Percentiles rank a stretch among this genome's conserved stretches.
phyloP scores from a whole-genome alignment of 2,797 vertebrate genomes.

The Tachyglossus aculeatus region DNA sequence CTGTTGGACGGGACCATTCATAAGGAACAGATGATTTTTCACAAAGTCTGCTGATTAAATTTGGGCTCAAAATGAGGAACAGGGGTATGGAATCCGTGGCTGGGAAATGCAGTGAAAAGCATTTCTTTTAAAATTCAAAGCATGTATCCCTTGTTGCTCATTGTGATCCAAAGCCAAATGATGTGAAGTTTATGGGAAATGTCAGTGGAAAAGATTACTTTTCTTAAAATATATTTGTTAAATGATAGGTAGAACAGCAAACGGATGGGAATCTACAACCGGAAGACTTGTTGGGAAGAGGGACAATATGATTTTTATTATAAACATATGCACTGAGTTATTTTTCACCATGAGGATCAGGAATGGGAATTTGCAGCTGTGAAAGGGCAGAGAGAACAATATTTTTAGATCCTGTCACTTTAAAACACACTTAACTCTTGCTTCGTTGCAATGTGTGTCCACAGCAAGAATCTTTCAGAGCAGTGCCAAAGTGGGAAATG shows the following conservation, averaged over 20 bases:
- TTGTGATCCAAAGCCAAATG: conserved; percentile 53
- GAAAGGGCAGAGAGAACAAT: conserved; percentile 46
- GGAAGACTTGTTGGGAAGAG: conserved; percentile 63
- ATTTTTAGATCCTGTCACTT: conserved; percentile 64
- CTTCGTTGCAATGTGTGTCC: conserved; percentile 14
- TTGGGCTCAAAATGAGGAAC: conserved; percentile 24
- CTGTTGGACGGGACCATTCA: too few relatives aligned
- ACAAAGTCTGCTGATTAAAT: too few relatives aligned
- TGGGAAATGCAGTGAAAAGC: conserved; percentile 53
- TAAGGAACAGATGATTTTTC: too few relatives aligned
- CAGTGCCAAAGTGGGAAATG: neutral
- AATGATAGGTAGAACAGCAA: conserved; percentile 66
- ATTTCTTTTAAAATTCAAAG: conserved; percentile 55
- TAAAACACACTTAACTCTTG: conserved; percentile 58
- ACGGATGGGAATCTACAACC: conserved; percentile 64
- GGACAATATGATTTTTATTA: conserved; percentile 67
- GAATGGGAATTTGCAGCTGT: conserved; percentile 56
- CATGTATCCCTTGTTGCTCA: conserved; percentile 37
- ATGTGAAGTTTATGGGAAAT: conserved; percentile 59
- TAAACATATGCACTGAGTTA: conserved; percentile 66
- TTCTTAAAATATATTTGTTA: conserved; percentile 66
- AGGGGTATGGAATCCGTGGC: conserved; percentile 23
- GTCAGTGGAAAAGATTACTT: conserved; percentile 65
- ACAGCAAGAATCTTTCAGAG: conserved; percentile 43
- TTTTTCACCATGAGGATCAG: conserved; percentile 51